Evolutionary conservation across 2,888 invertebrate species (phyloP).

Genomic region (Protophormia terraenovae): DNA sequence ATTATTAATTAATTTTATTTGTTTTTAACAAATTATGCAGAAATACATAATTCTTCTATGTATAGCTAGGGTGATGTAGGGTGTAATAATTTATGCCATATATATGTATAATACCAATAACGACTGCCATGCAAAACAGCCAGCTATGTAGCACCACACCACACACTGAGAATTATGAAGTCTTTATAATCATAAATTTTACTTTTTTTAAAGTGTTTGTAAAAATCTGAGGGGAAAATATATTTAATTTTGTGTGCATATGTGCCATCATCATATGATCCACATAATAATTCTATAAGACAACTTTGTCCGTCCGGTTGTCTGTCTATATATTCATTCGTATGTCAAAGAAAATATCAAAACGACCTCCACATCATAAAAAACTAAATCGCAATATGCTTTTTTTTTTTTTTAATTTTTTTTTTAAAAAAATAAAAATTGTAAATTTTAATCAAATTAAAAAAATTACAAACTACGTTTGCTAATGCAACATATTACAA

Average conservation of each 20-base stretch:
- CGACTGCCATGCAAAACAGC: neutral
- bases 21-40: no score
- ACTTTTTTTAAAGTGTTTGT: constrained; percentile 60
- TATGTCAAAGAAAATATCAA: constrained; percentile 38
- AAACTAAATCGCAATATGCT: neutral
- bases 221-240: neutral
- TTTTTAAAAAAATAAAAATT: no score
- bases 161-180: constrained; percentile 63
- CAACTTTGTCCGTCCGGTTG: neutral
- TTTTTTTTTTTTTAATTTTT: no score
- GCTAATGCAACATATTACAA: no score
- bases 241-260: neutral
- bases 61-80: no score
- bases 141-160: constrained; percentile 42
- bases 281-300: constrained; percentile 3
- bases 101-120: neutral
- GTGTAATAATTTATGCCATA: no score
- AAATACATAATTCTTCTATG: no score
- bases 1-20: no score
- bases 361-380: constrained; percentile 57
- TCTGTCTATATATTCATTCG: neutral
- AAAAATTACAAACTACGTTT: constrained; percentile 1
- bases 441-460: neutral
- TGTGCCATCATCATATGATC: constrained; percentile 15
- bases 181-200: constrained; percentile 24